phyloP scores from a whole-genome alignment of 2,113 vertebrate genomes.

The Tetrax tetrax region DNA sequence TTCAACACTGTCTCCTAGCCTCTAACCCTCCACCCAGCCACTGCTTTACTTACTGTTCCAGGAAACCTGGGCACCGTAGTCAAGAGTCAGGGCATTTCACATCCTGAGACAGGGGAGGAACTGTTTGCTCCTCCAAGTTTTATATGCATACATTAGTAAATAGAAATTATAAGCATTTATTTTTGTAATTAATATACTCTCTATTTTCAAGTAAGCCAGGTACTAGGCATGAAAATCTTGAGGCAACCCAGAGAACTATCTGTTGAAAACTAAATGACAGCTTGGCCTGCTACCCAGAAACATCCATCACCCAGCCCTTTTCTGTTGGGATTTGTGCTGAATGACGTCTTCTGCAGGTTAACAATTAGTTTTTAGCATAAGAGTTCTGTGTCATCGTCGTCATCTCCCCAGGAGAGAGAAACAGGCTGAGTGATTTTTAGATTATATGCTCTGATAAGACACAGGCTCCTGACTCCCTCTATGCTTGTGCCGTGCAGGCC shows the following conservation, averaged over 20 bases:
- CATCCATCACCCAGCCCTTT: slow-evolving; percentile 67
- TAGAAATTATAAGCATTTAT: background rate
- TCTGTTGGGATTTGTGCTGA: slow-evolving; percentile 72
- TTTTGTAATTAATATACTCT: background rate
- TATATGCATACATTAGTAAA: background rate
- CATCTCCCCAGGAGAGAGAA: slow-evolving; percentile 70
- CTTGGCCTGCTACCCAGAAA: slow-evolving; percentile 65
- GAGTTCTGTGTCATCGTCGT: slow-evolving; percentile 42
- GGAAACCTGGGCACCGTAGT: background rate
- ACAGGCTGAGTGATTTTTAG: slow-evolving; percentile 71
- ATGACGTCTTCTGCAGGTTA: slow-evolving; percentile 73
- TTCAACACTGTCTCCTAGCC: background rate
- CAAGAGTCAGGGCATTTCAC: background rate
- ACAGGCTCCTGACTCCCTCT: slow-evolving; percentile 60
- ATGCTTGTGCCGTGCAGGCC: slow-evolving; percentile 51
- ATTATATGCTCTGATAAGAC: slow-evolving; percentile 72
- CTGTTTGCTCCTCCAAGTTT: background rate
- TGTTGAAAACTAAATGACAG: slow-evolving; percentile 66
- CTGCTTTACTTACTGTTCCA: background rate
- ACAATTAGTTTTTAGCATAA: slow-evolving; percentile 76
- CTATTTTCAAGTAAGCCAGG: slow-evolving; percentile 36
- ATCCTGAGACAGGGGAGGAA: background rate
- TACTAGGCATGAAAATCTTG: slow-evolving; percentile 7
- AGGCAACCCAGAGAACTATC: slow-evolving; percentile 30
- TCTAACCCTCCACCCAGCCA: background rate